Conservation (phyloP, 2,888 invertebrate species). For the Mythimna loreyi region DNA sequence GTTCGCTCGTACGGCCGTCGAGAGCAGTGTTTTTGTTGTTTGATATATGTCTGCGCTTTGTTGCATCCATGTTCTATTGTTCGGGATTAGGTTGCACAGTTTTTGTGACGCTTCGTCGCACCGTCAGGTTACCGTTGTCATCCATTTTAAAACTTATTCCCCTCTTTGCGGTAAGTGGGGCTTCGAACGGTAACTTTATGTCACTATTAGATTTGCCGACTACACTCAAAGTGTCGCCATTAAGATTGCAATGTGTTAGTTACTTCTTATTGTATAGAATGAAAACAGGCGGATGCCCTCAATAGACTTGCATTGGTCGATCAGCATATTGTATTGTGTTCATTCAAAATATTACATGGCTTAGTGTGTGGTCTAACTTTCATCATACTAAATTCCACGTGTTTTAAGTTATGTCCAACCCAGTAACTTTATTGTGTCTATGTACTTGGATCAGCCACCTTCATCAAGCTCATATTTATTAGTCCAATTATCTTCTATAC, state of each 20-base stretch:
- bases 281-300: conserved; percentile 13
- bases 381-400: neutral
- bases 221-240: conserved; percentile 21
- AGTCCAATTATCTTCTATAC: conserved; percentile 37
- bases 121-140: conserved; percentile 57
- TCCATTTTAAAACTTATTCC: conserved; percentile 46
- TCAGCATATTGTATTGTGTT: conserved; percentile 14
- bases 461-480: conserved; percentile 21
- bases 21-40: conserved; percentile 88
- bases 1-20: conserved; percentile 72
- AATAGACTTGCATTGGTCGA: conserved; percentile 24
- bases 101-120: conserved; percentile 75
- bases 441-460: conserved; percentile 14
- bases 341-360: conserved; percentile 10
- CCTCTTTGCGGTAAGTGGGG: conserved; percentile 21
- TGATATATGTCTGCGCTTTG: conserved; percentile 87
- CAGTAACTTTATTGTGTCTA: conserved; percentile 15
- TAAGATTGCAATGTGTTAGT: conserved; percentile 31
- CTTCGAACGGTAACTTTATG: conserved; percentile 35
- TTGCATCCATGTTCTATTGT: conserved; percentile 77
- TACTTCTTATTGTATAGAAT: conserved; percentile 28
- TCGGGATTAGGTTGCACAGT: conserved; percentile 73
- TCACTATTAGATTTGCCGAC: conserved; percentile 14
- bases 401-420: conserved; percentile 11
- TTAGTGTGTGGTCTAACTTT: conserved; percentile 5